These are phyloP conservation scores for Alouatta palliata DNA, from an alignment of 2,113 vertebrate species.

Conservation along the genomic window DNA sequence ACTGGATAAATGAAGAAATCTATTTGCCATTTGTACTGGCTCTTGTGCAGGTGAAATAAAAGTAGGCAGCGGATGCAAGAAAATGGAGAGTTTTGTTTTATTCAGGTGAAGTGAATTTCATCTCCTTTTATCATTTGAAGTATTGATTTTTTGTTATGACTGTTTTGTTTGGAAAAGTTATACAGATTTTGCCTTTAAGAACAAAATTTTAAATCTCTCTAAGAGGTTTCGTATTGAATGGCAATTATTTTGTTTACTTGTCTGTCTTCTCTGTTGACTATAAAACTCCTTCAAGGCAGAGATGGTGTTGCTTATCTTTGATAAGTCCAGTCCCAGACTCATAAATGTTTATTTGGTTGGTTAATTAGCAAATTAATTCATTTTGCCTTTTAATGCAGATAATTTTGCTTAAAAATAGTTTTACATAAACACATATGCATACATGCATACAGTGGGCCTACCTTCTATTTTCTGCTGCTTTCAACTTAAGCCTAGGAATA, in stretches of 20 bases:
- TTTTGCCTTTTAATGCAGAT: neutral
- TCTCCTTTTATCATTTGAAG: neutral
- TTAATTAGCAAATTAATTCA: neutral
- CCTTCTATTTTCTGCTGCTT: neutral
- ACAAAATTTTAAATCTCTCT: neutral
- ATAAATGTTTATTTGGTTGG: neutral
- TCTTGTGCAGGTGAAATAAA: neutral
- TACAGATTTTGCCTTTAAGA: conserved; percentile 2
- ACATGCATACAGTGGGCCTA: neutral
- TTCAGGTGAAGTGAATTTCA: neutral
- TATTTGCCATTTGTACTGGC: neutral
- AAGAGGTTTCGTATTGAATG: neutral
- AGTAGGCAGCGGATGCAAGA: neutral
- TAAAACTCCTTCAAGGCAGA: neutral
- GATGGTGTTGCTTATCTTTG: neutral
- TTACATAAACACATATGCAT: neutral
- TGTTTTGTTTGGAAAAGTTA: conserved; percentile 19
- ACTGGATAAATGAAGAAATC: neutral
- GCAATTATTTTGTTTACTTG: neutral
- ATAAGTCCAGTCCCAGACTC: neutral
- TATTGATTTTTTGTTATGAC: conserved; percentile 3
- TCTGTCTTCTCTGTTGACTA: neutral
- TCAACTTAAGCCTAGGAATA: neutral
- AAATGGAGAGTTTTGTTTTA: neutral
- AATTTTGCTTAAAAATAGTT: neutral